These are phyloP conservation scores for Lophotriccus pileatus DNA, from an alignment of 2,797 vertebrate species.

Conservation along the genomic window DNA sequence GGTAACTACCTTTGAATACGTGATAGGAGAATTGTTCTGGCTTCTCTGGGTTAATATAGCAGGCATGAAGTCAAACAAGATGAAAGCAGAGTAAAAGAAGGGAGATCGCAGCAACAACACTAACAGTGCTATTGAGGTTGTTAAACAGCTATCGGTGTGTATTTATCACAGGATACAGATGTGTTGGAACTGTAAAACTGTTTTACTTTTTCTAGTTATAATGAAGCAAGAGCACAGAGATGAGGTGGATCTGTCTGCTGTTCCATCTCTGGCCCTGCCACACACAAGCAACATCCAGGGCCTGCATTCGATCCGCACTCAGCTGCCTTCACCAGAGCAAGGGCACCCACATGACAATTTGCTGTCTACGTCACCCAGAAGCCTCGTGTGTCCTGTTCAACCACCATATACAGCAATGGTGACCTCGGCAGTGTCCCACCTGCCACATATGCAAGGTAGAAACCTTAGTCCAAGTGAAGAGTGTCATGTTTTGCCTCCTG, in stretches of 20 bases:
- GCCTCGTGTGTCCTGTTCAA: slow-evolving; percentile 81
- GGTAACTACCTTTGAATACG: background rate
- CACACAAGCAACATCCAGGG: slow-evolving; percentile 74
- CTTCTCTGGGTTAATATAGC: background rate
- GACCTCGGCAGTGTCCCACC: slow-evolving; percentile 81
- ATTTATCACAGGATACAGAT: background rate
- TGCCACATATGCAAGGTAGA: slow-evolving; percentile 87
- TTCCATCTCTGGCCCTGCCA: slow-evolving; percentile 80
- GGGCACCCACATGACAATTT: slow-evolving; percentile 84
- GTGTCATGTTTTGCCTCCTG: slow-evolving; percentile 83
- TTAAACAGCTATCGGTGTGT: background rate
- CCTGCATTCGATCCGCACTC: slow-evolving; percentile 79
- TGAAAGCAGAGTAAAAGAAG: background rate
- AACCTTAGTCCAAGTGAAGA: slow-evolving; percentile 85
- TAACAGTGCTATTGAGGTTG: background rate
- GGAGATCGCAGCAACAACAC: background rate
- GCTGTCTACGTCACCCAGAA: slow-evolving; percentile 85
- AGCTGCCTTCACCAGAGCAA: slow-evolving; percentile 88
- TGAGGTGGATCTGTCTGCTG: slow-evolving; percentile 85
- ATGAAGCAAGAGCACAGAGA: slow-evolving; percentile 96
- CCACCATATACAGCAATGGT: slow-evolving; percentile 74
- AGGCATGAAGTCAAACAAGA: background rate
- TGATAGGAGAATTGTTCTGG: background rate
- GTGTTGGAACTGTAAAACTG: background rate
- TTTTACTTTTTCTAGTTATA: slow-evolving; percentile 80